phyloP scores from a whole-genome alignment of 2,888 invertebrate species.

The Druceiella hillmani region DNA sequence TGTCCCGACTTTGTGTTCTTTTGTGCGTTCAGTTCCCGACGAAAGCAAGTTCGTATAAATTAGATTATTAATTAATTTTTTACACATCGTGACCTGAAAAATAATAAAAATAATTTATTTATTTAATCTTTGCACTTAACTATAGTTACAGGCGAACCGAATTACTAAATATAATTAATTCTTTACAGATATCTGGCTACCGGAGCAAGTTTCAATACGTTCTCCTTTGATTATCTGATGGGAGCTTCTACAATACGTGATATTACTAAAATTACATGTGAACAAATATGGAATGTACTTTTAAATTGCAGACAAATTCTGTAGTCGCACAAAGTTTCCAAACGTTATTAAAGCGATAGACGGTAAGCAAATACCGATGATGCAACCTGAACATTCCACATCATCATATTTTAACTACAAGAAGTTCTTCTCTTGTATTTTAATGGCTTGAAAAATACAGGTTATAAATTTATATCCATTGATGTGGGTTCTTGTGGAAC shows the following conservation, averaged over 20 bases:
- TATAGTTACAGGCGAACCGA: too few relatives aligned
- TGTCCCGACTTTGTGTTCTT: conserved; percentile 22
- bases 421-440: too few relatives aligned
- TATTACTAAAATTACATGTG: conserved; percentile 26
- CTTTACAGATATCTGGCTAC: conserved; percentile 26
- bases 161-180: too few relatives aligned
- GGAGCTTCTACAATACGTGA: conserved; percentile 25
- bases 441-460: too few relatives aligned
- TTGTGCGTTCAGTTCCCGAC: conserved; percentile 22
- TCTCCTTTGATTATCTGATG: conserved; percentile 26
- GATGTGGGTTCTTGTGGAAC: conserved; percentile 27
- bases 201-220: conserved; percentile 25
- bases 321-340: conserved; percentile 27
- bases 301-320: conserved; percentile 26
- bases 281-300: conserved; percentile 24
- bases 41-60: conserved; percentile 25
- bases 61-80: too few relatives aligned
- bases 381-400: conserved; percentile 24
- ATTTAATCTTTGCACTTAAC: too few relatives aligned
- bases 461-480: conserved; percentile 22
- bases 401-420: conserved; percentile 27
- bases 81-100: conserved; percentile 21
- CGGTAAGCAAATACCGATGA: conserved; percentile 27
- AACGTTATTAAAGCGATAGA: conserved; percentile 28
- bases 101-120: too few relatives aligned